Evolutionary conservation across 2,797 vertebrate species (phyloP), one percentile per base, ranked within the genome.

Genomic region (Tapera naevia): DNA sequence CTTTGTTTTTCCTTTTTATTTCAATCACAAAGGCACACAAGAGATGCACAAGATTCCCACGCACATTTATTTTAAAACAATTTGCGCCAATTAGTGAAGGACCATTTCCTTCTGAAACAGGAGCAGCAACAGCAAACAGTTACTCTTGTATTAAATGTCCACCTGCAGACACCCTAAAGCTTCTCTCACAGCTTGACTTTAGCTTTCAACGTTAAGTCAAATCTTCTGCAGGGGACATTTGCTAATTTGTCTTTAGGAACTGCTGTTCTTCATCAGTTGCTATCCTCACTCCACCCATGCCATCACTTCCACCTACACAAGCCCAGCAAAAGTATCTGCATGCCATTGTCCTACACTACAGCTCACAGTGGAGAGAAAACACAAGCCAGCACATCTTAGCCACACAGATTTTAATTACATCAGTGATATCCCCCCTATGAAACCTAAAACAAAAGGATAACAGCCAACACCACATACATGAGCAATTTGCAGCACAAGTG

Each of bases 101-200:
- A 84, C 72, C 86, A 92, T 96, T 97, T 96, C 91, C 86, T 93
- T 70, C 78, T 57, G 85, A 91, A 96, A 92, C 82, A 94, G 62
- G 32, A 94, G 82, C 58, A 81, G 71, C 72, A 81, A 86, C 1
- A 15, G 41, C 79, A 95, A 94, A 86, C 74, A 74, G 73, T 88
- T 90, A 54, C 48, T 86, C 94, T 80, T 79, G 39, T 81, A 83
- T 85, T 96, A 94, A 91, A 84, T 27, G 75, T 96, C 85, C 89
- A 96, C 94, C 94, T 88, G 87, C 92, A 96, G 96, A 95, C 45
- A 91, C 91, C 56, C 92, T 89, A 86, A 96, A 94, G 88, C 84
- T 81, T 95, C 92, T 89, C 75, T 91, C 93, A 85, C 88, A 92
- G 91, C 88, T 95, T 96, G 91, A 96, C 60, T 95, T 92, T n/a